Conservation (phyloP, 2,888 invertebrate genomes). For the Hyles lineata region DNA sequence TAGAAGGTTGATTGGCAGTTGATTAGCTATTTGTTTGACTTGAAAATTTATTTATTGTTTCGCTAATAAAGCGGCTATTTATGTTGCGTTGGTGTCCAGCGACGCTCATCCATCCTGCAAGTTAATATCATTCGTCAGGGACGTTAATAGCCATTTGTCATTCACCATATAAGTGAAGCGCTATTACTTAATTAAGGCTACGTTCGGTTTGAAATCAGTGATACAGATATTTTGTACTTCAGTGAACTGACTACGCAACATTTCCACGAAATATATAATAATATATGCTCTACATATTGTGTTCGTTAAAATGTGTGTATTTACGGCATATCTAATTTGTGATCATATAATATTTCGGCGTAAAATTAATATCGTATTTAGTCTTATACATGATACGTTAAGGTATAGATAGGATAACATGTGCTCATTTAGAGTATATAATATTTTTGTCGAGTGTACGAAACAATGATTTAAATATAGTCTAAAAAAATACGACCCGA, state of each 20-base stretch:
- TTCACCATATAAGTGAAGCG: conserved; percentile 67
- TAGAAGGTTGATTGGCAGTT: conserved; percentile 56
- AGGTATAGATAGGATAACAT: not conserved
- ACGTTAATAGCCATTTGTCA: conserved; percentile 79
- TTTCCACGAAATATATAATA: not conserved
- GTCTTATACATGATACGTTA: not conserved
- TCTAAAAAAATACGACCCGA: not conserved
- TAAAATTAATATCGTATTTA: not conserved
- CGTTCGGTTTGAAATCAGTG: conserved; percentile 46
- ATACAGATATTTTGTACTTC: not conserved
- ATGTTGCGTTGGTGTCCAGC: conserved; percentile 52
- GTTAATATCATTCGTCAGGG: conserved; percentile 64
- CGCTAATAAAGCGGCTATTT: conserved; percentile 69
- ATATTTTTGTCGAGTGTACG: not conserved
- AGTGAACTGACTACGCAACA: not conserved
- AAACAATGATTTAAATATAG: not conserved
- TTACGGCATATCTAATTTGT: not conserved
- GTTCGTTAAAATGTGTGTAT: not conserved
- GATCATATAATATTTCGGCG: not conserved
- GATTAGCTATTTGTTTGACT: conserved; percentile 69
- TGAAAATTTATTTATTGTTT: conserved; percentile 65
- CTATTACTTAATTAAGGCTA: conserved; percentile 71
- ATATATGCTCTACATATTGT: not conserved
- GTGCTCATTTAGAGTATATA: no score
- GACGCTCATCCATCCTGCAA: conserved; percentile 52